Conservation (phyloP, 2,113 vertebrate genomes). For the Tor tambroides region DNA sequence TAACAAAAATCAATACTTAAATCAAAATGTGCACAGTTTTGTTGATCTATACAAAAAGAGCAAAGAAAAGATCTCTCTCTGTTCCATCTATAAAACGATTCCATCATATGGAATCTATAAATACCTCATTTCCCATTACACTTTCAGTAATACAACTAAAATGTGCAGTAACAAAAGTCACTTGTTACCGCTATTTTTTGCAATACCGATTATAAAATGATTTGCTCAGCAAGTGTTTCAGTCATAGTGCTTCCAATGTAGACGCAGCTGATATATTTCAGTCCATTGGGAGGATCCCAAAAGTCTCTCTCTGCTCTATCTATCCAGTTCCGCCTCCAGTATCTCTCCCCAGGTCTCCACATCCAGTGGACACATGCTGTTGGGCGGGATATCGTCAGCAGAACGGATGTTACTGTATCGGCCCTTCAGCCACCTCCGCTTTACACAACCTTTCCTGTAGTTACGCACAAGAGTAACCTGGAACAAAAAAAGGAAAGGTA, state of each 20-base stretch:
- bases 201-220: constrained; percentile 4
- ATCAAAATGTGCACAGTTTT: constrained; percentile 1
- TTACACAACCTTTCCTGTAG: constrained; percentile 85
- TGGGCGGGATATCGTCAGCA: constrained; percentile 73
- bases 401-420: constrained; percentile 83
- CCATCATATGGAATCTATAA: not conserved
- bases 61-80: too few relatives aligned
- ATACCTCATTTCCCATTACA: not conserved
- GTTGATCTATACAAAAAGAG: not conserved
- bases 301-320: constrained; percentile 65
- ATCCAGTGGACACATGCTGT: constrained; percentile 84
- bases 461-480: constrained; percentile 84
- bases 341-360: constrained; percentile 89
- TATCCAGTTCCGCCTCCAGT: constrained; percentile 87
- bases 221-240: constrained; percentile 2
- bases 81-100: not conserved
- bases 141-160: too few relatives aligned
- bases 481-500: constrained; percentile 15
- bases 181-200: not conserved
- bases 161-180: too few relatives aligned
- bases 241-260: not conserved
- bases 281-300: not conserved
- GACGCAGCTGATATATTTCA: not conserved
- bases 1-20: not conserved
- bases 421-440: constrained; percentile 85